Conservation (phyloP, 2,888 invertebrate genomes). For the Epicampocera succincta region DNA sequence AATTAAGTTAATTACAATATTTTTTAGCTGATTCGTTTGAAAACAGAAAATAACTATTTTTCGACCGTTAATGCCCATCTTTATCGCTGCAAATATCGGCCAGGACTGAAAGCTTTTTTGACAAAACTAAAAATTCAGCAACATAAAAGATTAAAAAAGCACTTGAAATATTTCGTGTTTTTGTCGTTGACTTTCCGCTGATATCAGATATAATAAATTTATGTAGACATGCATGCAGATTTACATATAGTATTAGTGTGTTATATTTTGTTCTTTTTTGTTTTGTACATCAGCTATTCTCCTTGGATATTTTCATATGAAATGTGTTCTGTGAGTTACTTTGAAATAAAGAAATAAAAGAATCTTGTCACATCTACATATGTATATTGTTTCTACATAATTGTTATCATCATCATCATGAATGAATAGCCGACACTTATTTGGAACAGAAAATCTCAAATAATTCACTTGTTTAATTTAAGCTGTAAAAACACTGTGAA, state of each 20-base stretch:
- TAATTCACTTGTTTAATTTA: conserved; percentile 57
- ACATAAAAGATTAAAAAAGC: conserved; percentile 49
- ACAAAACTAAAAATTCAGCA: conserved; percentile 48
- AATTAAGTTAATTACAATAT: conserved; percentile 9
- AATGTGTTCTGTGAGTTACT: conserved; percentile 27
- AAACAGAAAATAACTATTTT: conserved; percentile 48
- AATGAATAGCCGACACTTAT: conserved; percentile 21
- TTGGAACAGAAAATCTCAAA: conserved; percentile 25
- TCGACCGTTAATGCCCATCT: conserved; percentile 72
- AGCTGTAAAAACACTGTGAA: no score
- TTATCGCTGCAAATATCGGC: conserved; percentile 80
- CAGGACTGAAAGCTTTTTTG: conserved; percentile 79
- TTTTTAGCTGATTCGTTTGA: conserved; percentile 35
- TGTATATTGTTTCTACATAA: conserved; percentile 7
- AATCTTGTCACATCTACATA: neutral
- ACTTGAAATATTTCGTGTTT: conserved; percentile 58
- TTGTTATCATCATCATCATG: conserved; percentile 19
- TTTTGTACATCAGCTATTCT: conserved; percentile 15
- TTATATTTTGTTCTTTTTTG: neutral
- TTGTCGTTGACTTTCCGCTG: conserved; percentile 34
- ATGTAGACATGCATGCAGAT: neutral
- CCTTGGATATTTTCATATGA: conserved; percentile 35
- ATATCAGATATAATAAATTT: conserved; percentile 51
- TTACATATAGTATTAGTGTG: neutral
- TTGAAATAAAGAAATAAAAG: conserved; percentile 1